Percentiles rank a stretch among this genome's conserved stretches.
Conservation (phyloP, 2,113 vertebrate genomes). For the Protobothrops flavoviridis region DNA sequence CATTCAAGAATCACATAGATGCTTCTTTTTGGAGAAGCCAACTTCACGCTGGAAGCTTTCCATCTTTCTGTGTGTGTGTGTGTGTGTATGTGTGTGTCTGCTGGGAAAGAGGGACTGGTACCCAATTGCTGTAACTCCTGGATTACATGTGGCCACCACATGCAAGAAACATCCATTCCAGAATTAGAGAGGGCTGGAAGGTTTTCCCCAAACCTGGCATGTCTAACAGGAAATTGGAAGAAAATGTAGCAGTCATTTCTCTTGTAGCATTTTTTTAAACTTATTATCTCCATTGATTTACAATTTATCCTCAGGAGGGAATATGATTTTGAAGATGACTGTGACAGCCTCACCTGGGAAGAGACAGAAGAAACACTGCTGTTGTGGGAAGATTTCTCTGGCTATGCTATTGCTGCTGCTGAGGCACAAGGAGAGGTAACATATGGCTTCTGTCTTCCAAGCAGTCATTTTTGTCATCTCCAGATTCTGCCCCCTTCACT, state of each 20-base stretch:
- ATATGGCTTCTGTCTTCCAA: background rate
- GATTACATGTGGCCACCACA: no score
- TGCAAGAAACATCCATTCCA: background rate
- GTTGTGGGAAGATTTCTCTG: constrained; percentile 97
- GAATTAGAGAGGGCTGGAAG: no score
- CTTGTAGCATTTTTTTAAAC: background rate
- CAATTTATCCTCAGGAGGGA: constrained; percentile 78
- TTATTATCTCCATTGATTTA: constrained; percentile 29
- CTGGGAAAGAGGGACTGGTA: background rate
- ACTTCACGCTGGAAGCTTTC: background rate
- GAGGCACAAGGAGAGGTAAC: constrained; percentile 91
- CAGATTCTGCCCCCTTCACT: background rate
- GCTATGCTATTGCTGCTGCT: constrained; percentile 81
- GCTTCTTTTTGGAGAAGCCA: background rate
- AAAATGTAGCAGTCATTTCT: accelerated
- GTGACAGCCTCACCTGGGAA: constrained; percentile 96
- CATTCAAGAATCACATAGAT: background rate
- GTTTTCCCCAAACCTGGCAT: background rate
- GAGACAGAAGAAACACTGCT: constrained; percentile 95
- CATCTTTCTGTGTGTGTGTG: background rate
- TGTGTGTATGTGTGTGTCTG: no score
- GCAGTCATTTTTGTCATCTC: background rate
- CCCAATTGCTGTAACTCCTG: background rate
- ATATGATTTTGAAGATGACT: constrained; percentile 97
- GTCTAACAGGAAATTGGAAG: background rate